phyloP scores from a whole-genome alignment of 1,140 invertebrate genomes.

The Phenacoccus solenopsis region DNA sequence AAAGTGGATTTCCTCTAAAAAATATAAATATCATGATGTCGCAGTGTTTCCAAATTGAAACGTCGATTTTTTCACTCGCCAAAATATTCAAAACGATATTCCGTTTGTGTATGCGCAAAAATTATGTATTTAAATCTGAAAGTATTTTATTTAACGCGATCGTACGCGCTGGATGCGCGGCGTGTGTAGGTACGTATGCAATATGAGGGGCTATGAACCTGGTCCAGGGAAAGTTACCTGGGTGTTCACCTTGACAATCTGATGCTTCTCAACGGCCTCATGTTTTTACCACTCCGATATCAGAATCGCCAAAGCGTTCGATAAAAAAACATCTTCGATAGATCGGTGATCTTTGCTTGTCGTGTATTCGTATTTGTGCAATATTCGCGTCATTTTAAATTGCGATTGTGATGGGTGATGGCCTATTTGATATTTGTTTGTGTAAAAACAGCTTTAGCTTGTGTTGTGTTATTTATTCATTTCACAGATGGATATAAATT shows the following conservation, averaged over 20 bases:
- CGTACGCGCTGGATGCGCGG: too few relatives aligned
- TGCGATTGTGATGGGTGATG: constrained; percentile 9
- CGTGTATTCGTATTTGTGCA: background rate
- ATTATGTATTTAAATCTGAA: background rate
- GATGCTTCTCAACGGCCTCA: background rate
- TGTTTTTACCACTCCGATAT: background rate
- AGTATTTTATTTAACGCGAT: background rate
- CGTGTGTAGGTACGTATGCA: background rate
- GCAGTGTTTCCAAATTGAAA: too few relatives aligned
- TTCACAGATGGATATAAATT: background rate
- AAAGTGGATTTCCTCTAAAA: too few relatives aligned
- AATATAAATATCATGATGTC: too few relatives aligned
- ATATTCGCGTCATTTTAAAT: background rate
- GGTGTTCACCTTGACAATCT: constrained; percentile 17
- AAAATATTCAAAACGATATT: too few relatives aligned
- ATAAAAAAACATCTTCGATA: constrained; percentile 9
- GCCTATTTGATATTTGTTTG: constrained; percentile 8
- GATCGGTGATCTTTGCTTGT: background rate
- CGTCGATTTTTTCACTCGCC: too few relatives aligned
- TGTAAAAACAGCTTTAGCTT: too few relatives aligned
- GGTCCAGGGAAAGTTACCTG: constrained; percentile 16
- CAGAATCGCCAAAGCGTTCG: constrained; percentile 11
- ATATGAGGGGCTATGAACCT: constrained; percentile 3
- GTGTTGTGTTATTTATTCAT: too few relatives aligned
- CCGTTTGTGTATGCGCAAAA: too few relatives aligned